Base-by-base conservation (phyloP, 2,797 vertebrate species). In the Poecilia picta region DNA sequence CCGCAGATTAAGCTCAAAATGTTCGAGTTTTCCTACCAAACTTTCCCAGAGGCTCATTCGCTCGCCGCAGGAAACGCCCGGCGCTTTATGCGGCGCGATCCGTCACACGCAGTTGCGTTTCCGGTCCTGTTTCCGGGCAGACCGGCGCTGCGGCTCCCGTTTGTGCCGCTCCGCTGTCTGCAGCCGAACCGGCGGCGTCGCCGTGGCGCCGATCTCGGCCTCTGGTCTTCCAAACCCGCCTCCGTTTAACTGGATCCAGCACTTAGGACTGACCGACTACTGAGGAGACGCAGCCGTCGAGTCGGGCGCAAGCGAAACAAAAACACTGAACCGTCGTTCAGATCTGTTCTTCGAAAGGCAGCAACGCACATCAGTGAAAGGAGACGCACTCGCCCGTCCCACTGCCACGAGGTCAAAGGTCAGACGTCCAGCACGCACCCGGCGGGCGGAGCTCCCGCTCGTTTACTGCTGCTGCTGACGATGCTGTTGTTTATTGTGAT, bases 401-500 rank as follows among this genome's bases (percentile, higher is more conserved):
- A 57, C 86, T 80, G 83, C 79, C 70, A 72, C 13, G 76, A 81
- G 79, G 88, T 80, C 85, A 88, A 84, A 76, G 66, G 84, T 81
- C 74, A 84, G 76, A 81, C 82, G 81, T 87, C 68, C 76, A 78
- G 76, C 78, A 53, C 39, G 75, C 45, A 46, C 83, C 86, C 85
- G 77, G 85, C 71, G 79, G 87, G 85, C 78, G 66, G 75, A 88
- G 89, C 85, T 88, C 47, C 68, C 84, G 85, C 86, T 81, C 85
- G 88, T 89, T 89, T 80, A 90, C 89, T 83, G 89, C 86, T 86
- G 93, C 93, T 94, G 94, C 93, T 94, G 91, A 93, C 93, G 85
- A 94, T 87, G 89, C 78, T 91, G 81, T 86, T 89, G 79, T 85
- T 90, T 85, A 73, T 89, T 85, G 71, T 87, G 71, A 90, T 89